A percentile compares a stretch with the other conserved stretches of the same genome.
Evolutionary conservation across 2,113 vertebrate genomes (phyloP).

Genomic region (Piprites chloris): DNA sequence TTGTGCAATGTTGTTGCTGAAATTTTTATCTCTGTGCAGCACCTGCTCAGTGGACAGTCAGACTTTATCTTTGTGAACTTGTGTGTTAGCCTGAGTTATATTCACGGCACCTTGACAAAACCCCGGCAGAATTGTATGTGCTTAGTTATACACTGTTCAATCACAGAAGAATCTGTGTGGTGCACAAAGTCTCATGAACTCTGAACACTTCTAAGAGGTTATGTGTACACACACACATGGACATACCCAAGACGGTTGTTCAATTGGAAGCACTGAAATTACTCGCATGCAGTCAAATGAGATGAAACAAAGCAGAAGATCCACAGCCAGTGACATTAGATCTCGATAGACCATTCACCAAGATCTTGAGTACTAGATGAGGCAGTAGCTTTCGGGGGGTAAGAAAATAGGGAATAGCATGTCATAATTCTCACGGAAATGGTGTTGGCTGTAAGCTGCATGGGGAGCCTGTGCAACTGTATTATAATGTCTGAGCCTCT

Average conservation of each 20-base stretch:
- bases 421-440: not conserved
- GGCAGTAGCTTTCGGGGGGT: not conserved
- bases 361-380: not conserved
- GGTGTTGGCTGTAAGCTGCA: not conserved
- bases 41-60: not conserved
- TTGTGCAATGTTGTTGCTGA: rapidly evolving
- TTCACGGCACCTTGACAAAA: not conserved
- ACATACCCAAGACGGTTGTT: not conserved
- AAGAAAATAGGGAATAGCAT: not conserved
- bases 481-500: not conserved
- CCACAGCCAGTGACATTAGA: not conserved
- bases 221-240: rapidly evolving
- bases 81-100: rapidly evolving
- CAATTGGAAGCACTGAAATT: not conserved
- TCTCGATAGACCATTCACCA: not conserved
- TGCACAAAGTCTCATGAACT: not conserved
- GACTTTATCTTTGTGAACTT: not conserved
- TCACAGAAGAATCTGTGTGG: not conserved
- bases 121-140: not conserved
- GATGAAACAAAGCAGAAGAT: not conserved
- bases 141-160: not conserved
- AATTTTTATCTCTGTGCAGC: not conserved
- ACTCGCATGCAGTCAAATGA: not conserved
- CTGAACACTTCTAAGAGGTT: not conserved
- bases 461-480: not conserved